Base-by-base conservation (phyloP, 53 echinoderm and acorn worm species). In the Actinopyga echinites region DNA sequence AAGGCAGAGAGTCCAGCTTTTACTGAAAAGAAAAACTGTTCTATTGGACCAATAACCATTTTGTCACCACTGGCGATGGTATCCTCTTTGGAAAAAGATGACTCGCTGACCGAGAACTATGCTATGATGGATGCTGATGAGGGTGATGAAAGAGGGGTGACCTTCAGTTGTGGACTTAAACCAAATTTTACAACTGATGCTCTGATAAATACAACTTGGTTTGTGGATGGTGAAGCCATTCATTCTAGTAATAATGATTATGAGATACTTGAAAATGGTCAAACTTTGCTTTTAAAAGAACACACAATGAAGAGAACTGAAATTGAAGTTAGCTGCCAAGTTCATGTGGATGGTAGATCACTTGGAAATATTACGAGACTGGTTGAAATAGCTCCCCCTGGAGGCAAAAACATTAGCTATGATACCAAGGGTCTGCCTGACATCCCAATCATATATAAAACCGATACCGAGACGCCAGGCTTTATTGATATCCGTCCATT, bases 201-300 rank as follows among this genome's bases (percentile, higher is more conserved):
- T 30, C 11, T 30, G 9, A 42, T 89, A 35, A 95, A 95, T 65
- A 90, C 85, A 75, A 89, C 95, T 1, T 95, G 95, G 95, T 95
- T 89, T 17, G 84, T 90, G n/a, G 87, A 95, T 62, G 78, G 85
- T 23, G 80, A 79, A 23, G 56, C 74, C 8, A 85, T 95, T 9
- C 63, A 30, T 7, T 22, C 77, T 4, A 71, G 69, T 25, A 92
- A 82, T 43, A 59, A 63, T 11, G 95, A 92, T 35, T 85, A 87
- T 71, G 44, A 80, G 11, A 40, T 90, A n/a, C 89, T 73, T 17
- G 84, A 87, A 31, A 66, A 80, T 26, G 92, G 92, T 8, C 87
- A 65, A 54, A 91, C 92, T 21, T 60, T 95, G 20, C 86, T 84
- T 57, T 62, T 95, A 21, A 95, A 85, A 1, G 92, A 89, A 30